Evolutionary conservation across 1,140 invertebrate species (phyloP).

Genomic region (Papilio glaucus): DNA sequence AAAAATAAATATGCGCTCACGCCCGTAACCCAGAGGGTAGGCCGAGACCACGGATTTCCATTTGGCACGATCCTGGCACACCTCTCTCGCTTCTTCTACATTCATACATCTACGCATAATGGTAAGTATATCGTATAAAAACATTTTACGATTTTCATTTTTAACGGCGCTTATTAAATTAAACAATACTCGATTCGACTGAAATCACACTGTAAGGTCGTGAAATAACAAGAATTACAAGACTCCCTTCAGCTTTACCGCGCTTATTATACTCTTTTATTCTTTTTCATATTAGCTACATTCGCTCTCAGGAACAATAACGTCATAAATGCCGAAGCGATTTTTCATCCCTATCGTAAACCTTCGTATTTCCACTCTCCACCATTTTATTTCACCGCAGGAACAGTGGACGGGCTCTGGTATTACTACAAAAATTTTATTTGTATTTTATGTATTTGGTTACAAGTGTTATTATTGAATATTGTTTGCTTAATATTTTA

Average conservation of each 20-base stretch:
- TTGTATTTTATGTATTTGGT: slow-evolving; percentile 16
- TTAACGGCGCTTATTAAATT: slow-evolving; percentile 77
- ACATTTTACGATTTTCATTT: slow-evolving; percentile 74
- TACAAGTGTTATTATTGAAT: slow-evolving; percentile 1
- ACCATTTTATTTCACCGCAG: slow-evolving; percentile 57
- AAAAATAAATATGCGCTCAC: too few relatives aligned
- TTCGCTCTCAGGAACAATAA: slow-evolving; percentile 67
- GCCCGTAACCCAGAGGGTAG: too few relatives aligned
- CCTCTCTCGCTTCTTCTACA: too few relatives aligned
- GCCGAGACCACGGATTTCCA: too few relatives aligned
- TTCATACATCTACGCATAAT: too few relatives aligned
- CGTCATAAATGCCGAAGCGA: slow-evolving; percentile 73
- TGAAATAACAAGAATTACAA: slow-evolving; percentile 78
- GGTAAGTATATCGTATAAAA: slow-evolving; percentile 78
- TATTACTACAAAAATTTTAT: slow-evolving; percentile 44
- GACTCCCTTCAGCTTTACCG: slow-evolving; percentile 59
- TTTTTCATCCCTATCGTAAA: slow-evolving; percentile 74
- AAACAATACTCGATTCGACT: slow-evolving; percentile 73
- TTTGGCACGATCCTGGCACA: too few relatives aligned
- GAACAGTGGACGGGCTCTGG: slow-evolving; percentile 56
- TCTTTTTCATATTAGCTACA: slow-evolving; percentile 68
- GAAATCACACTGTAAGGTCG: slow-evolving; percentile 74
- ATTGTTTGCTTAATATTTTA: not conserved
- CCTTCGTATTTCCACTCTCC: slow-evolving; percentile 55
- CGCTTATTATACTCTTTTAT: slow-evolving; percentile 59